Evolutionary conservation across 2,113 vertebrate species (phyloP), one percentile per base, ranked within the genome.

Genomic region (Tragelaphus buxtoni): DNA sequence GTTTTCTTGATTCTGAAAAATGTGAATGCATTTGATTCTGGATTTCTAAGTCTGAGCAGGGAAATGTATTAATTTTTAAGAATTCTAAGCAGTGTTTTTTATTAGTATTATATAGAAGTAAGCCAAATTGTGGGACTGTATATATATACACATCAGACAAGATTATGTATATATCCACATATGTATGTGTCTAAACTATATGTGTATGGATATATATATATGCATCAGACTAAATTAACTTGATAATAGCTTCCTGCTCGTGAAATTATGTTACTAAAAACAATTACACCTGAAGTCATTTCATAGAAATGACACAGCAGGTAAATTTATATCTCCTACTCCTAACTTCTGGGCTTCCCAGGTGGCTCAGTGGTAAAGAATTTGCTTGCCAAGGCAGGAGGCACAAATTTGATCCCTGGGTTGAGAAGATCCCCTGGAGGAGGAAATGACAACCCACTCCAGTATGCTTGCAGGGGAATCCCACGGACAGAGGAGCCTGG

Each of bases 1-100:
- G 58, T 69, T 79, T 88, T 86, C 87, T 91, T 93, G 55, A 18
- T 69, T 93, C 63, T 79, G 32, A 81, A 96, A 96, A 93, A n/a
- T 30, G 9, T 87, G 65, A 90, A 88, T 32, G 4, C n/a, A 91
- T 79, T 85, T 88, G 51, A 32, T 39, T 86, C 86, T 83, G 17
- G 69, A 85, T 82, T 77, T 96, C 85, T 77, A 88, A 49, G 55
- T 55, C 60, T 65, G 9, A 88, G 26, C 10, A 91, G 35, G 24
- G 30, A 94, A 89, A 69, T 35, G 12, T 53, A 55, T 81, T 89
- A 32, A 93, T 61, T 95, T 93, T 60, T 60, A 76, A 88, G 74
- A 72, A 82, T 74, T 86, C 39, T 82, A 77, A 63, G 90, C 10
- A 82, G 47, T 61, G 24, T 8, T 56, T 95, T 92, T 84, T 85